These are phyloP conservation scores for Pseudois nayaur DNA, from an alignment of 2,113 vertebrate genomes.

Conservation along the genomic window DNA sequence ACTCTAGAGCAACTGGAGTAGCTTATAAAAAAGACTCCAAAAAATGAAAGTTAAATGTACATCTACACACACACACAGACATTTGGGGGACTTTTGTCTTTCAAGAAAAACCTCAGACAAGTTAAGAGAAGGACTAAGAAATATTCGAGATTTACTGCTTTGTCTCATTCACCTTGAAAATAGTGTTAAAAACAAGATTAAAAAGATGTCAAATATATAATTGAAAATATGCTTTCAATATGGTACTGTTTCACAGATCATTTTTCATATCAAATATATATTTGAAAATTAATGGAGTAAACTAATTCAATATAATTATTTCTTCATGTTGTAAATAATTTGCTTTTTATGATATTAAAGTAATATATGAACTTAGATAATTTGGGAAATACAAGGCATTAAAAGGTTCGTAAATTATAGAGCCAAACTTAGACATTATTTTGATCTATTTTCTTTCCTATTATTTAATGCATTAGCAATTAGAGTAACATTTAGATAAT, in stretches of 20 bases:
- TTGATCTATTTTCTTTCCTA: neutral
- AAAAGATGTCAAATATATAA: neutral
- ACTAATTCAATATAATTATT: neutral
- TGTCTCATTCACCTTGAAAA: neutral
- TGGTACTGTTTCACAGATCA: neutral
- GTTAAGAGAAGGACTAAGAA: neutral
- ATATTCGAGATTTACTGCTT: neutral
- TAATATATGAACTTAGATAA: neutral
- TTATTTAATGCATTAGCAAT: conserved; percentile 6
- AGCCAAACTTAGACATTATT: neutral
- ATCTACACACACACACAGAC: neutral
- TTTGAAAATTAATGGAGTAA: neutral
- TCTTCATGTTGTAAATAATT: neutral
- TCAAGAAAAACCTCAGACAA: neutral
- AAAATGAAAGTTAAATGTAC: neutral
- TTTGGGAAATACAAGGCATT: neutral
- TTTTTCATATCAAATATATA: neutral
- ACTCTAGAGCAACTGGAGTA: neutral
- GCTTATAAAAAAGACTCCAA: neutral
- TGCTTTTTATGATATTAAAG: neutral
- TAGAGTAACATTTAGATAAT: neutral
- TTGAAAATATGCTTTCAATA: neutral
- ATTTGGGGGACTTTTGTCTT: neutral
- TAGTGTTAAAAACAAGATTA: neutral
- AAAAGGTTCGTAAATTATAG: neutral